Evolutionary conservation across 2,797 vertebrate genomes (phyloP), one percentile per base, ranked within the genome.

Genomic region (Carapus acus): DNA sequence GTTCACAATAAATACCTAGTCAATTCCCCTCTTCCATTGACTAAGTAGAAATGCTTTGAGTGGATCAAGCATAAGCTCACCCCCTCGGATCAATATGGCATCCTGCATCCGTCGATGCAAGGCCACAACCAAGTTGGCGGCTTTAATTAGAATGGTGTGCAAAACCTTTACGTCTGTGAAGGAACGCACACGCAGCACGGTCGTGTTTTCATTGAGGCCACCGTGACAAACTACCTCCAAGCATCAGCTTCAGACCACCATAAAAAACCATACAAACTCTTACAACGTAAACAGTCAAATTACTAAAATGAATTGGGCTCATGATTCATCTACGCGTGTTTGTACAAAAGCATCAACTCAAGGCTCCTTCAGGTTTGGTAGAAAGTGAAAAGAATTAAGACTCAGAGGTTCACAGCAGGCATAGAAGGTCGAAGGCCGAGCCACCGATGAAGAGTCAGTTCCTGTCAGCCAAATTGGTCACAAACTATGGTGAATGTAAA

Each of bases 301-400:
- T 33, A 19, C 27, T 19, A 4, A 44, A 11, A 19, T 21, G 38
- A 54, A 46, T 24, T 33, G 13, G 15, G 44, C 27, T 27, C 29
- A 8, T 37, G 0, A 22, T 47, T n/a, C 67, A 59, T 61, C 16
- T 64, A 7, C 59, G 56, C 8, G 49, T 17, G 49, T 56, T 62
- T 49, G 64, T 56, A n/a, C 13, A 2, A 49, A 57, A 23, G 8
- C 36, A 22, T 46, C 21, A 36, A 66, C 74, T 51, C 19, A 78
- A 83, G 77, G 79, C 77, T 77, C 60, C 63, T 67, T 43, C 58
- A 23, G 73, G 80, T 84, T 83, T 78, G 76, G 71, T 67, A 31
- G 66, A 65, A 81, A 82, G 78, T 73, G 78, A 75, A 66, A 41
- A 71, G 0, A 60, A 70, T 84, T 76, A 83, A 81, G 82, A 80